Evolutionary conservation across 1,140 invertebrate species (phyloP), one percentile per base, ranked within the genome.

Genomic region (Zaprionus taronus): DNA sequence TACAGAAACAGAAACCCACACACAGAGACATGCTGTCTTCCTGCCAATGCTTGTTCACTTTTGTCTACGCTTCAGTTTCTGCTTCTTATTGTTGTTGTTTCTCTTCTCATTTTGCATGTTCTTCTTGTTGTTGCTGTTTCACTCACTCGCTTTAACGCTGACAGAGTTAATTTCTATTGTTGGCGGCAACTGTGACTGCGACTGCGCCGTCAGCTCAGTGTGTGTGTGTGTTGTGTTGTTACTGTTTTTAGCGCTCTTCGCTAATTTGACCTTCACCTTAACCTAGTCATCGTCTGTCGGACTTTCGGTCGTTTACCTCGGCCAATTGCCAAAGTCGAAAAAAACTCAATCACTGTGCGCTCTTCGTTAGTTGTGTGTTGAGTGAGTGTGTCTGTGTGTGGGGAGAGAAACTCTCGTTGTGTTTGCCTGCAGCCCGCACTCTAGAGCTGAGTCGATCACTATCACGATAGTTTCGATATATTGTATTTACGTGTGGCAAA

Each of bases 231-330:
- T 24, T 24, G 47, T 75, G 63, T 67, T 69, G 64, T 76, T 79
- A 71, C 70, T 77, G 83, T 71, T 86, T 86, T 91, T 68, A 47
- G 58, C 56, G 72, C 81, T 85, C 60, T 85, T 86, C 72, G 80
- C 81, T 80, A 83, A 87, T 90, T 87, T 92, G 91, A 92, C 91
- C 91, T 92, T 92, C 91, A 92, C 91, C 91, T 92, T 92, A 92
- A 92, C 91, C 91, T 92, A 92, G 91, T 92, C 91, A 91, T 85
- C 79, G 75, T 76, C 64, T 89, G 80, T 92, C 91, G 91, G 91
- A 92, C 91, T 83, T 91, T 90, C 87, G 91, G 91, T 92, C 91
- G 64, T 92, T 92, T 91, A 92, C 91, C 91, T 77, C 72, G 60
- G n/a, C 2, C 38, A 53, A 72, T 77, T 65, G 47, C 65, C 67